Conservation (phyloP, 2,113 vertebrate species). For the Struthio camelus region DNA sequence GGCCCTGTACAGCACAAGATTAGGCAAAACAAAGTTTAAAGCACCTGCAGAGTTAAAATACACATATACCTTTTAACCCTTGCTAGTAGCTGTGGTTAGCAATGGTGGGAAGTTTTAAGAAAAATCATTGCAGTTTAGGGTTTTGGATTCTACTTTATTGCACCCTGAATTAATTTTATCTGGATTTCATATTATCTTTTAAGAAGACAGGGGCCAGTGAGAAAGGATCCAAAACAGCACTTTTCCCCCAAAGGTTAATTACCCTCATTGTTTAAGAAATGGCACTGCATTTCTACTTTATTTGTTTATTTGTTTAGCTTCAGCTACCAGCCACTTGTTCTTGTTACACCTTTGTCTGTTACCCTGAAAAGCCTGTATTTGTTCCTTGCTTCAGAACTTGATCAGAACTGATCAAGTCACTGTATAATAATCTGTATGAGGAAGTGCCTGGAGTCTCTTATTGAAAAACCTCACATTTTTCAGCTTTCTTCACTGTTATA, state of each 20-base stretch:
- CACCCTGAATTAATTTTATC: background rate
- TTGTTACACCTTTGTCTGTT: background rate
- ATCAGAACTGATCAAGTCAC: background rate
- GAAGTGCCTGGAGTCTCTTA: background rate
- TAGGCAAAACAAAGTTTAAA: background rate
- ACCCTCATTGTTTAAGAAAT: background rate
- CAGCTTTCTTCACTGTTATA: background rate
- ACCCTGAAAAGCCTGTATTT: background rate
- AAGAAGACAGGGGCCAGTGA: background rate
- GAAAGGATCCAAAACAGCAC: background rate
- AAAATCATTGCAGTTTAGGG: background rate
- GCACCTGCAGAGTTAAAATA: background rate
- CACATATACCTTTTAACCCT: background rate
- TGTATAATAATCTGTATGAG: background rate
- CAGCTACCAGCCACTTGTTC: background rate
- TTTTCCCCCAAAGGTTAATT: background rate
- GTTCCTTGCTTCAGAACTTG: background rate
- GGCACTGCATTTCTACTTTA: background rate
- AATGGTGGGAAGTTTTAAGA: background rate
- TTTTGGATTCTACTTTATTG: background rate
- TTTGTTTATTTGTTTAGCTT: background rate
- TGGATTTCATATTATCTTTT: background rate
- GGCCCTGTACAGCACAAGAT: background rate
- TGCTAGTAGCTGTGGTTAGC: background rate
- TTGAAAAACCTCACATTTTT: rapidly evolving